Base-by-base conservation (phyloP, 1,140 invertebrate genomes). In the Ostrea denselamellosa region DNA sequence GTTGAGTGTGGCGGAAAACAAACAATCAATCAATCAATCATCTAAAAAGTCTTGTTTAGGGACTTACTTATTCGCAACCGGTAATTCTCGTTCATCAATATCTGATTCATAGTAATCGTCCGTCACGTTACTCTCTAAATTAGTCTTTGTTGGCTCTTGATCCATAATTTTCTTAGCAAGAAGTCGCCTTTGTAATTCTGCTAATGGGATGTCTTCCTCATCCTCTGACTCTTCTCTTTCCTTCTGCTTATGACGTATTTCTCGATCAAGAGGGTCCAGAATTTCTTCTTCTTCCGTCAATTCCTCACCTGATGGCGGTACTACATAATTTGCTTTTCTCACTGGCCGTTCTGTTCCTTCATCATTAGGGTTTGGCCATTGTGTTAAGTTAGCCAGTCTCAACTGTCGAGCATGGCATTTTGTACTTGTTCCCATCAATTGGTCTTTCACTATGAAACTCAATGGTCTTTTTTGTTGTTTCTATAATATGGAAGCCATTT, bases 401-500 rank as follows among this genome's bases (percentile, higher is more conserved):
- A 88, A 19, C n/a, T 88, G 68, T 51, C 65, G 28, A 0, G 87
- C 87, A 85, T 87, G 34, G 10, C 51, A 65, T n/a, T 44, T 44
- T 1, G 34, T 44, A 71, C 83, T 28, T n/a, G 25, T 14, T 83
- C 85, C 28, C 25, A 10, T 65, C 86, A 87, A 14, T 90, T 87
- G 68, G 87, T 88, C 25, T 14, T 86, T 90, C 0, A 90, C 82
- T 5, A 77, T 77, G 54, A 86, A 88, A 62, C 71, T 85, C 7
- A 86, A 62, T 44, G 77, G 87, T 9, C 51, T 25, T 81, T 12
- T 86, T 77, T 86, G 84, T 25, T 87, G 28, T 56, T 83, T 12
- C 87, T 56, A 10, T 81, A 90, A 58, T 84, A 86, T 54, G 86
- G 86, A 22, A 10, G 62, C 88, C 86, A 89, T 65, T 85, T 77